These are phyloP conservation scores for Apodemia duryi DNA, from an alignment of 2,888 invertebrate genomes.

Conservation along the genomic window DNA sequence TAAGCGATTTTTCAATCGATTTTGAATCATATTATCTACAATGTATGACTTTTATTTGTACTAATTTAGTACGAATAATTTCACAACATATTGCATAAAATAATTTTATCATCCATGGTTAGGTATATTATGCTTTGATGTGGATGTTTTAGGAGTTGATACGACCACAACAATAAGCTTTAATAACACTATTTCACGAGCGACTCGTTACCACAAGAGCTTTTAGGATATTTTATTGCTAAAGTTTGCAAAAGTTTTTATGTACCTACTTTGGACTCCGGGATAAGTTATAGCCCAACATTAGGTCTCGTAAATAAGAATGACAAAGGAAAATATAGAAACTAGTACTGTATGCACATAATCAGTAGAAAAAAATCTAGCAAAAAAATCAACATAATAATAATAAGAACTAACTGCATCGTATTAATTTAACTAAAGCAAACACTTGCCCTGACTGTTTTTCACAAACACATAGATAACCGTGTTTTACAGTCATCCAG, in stretches of 20 bases:
- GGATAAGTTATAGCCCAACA: background rate
- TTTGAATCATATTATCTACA: background rate
- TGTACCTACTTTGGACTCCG: background rate
- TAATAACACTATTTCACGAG: constrained; percentile 22
- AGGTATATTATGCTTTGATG: constrained; percentile 35
- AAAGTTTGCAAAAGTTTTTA: background rate
- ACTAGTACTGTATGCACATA: background rate
- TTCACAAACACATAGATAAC: no score
- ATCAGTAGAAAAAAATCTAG: background rate
- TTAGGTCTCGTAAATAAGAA: background rate
- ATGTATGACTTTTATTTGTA: background rate
- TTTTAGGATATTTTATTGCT: background rate
- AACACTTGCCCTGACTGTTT: no score
- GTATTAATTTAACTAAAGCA: no score
- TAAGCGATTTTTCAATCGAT: constrained; percentile 4
- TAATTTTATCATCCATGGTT: constrained; percentile 54
- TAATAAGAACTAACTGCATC: no score
- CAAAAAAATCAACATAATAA: no score
- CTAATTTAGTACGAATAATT: background rate
- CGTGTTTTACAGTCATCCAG: no score
- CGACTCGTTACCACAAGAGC: background rate
- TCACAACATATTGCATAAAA: background rate
- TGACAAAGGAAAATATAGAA: background rate
- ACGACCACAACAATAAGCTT: constrained; percentile 45
- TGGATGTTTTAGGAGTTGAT: constrained; percentile 51